A percentile compares a stretch with the other conserved stretches of the same genome.
phyloP scores from a whole-genome alignment of 1,140 invertebrate species.

The Calycopis cecrops region DNA sequence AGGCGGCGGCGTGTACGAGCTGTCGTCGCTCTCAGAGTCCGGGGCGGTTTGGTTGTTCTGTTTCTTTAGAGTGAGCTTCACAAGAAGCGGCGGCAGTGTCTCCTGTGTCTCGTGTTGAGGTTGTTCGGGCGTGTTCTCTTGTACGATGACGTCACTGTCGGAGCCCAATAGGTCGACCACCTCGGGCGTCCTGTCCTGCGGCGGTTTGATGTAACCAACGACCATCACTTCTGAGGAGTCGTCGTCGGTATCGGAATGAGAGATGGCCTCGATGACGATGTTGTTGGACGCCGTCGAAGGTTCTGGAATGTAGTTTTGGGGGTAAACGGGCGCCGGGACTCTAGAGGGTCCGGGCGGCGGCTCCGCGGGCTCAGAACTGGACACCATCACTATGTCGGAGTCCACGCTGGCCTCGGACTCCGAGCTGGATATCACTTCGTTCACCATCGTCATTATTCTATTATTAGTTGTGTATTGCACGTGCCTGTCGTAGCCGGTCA shows the following conservation, averaged over 20 bases:
- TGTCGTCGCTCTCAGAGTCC: constrained; percentile 40
- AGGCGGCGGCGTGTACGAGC: constrained; percentile 34
- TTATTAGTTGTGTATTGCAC: constrained; percentile 71
- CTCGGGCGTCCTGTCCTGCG: constrained; percentile 76
- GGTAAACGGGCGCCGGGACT: constrained; percentile 40
- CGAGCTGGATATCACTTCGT: constrained; percentile 61
- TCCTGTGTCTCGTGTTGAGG: constrained; percentile 22
- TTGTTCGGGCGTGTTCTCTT: constrained; percentile 45
- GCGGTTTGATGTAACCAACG: constrained; percentile 74
- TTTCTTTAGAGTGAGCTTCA: constrained; percentile 47
- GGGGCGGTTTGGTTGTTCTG: constrained; percentile 21
- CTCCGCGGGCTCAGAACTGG: constrained; percentile 42
- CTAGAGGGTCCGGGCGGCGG: constrained; percentile 47
- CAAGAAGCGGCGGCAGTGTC: constrained; percentile 27
- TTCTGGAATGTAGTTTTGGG: constrained; percentile 42
- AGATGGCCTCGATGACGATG: constrained; percentile 67
- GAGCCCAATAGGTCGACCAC: constrained; percentile 75
- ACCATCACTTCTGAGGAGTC: constrained; percentile 67
- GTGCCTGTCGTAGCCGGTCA: constrained; percentile 83
- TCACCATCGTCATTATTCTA: constrained; percentile 48
- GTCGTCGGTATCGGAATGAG: constrained; percentile 67
- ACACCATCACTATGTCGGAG: constrained; percentile 64
- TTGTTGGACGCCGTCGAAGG: constrained; percentile 30
- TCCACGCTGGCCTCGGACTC: constrained; percentile 61
- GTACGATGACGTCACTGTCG: constrained; percentile 76